These are phyloP conservation scores for Caenorhabditis sp. DNA, from an alignment of 2,888 invertebrate genomes.

Conservation along the genomic window DNA sequence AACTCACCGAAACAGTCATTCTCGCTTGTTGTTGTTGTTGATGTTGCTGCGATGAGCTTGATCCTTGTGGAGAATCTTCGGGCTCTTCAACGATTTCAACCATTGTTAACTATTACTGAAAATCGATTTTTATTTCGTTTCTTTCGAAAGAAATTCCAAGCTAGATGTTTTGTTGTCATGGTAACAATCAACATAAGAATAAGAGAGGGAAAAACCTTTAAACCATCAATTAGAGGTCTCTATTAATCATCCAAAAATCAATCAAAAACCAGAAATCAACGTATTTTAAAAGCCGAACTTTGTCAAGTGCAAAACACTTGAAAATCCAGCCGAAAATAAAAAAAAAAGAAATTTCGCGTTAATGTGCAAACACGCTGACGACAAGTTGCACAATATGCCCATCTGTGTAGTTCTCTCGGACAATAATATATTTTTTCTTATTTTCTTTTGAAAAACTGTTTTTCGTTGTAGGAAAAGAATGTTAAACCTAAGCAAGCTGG, in stretches of 20 bases:
- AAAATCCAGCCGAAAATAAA: not conserved
- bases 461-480: not conserved
- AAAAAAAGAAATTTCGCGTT: not conserved
- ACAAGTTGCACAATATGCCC: conserved; percentile 12
- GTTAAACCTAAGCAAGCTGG: not conserved
- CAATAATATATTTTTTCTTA: not conserved
- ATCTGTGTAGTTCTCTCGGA: conserved; percentile 4
- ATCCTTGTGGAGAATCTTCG: conserved; percentile 15
- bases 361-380: conserved; percentile 13
- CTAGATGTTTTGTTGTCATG: no score
- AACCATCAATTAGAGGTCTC: no score
- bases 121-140: not conserved
- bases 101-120: conserved; percentile 29
- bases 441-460: not conserved
- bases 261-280: no score
- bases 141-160: no score
- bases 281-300: no score
- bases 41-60: not conserved
- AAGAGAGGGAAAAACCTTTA: no score
- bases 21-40: not conserved
- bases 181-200: no score
- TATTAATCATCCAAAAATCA: no score
- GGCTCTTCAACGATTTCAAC: conserved; percentile 43
- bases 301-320: no score
- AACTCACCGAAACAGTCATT: conserved; percentile 22